A percentile compares a stretch with the other conserved stretches of the same genome.
Evolutionary conservation across 1,140 invertebrate genomes (phyloP).

Genomic region (Ceratina calcarata): DNA sequence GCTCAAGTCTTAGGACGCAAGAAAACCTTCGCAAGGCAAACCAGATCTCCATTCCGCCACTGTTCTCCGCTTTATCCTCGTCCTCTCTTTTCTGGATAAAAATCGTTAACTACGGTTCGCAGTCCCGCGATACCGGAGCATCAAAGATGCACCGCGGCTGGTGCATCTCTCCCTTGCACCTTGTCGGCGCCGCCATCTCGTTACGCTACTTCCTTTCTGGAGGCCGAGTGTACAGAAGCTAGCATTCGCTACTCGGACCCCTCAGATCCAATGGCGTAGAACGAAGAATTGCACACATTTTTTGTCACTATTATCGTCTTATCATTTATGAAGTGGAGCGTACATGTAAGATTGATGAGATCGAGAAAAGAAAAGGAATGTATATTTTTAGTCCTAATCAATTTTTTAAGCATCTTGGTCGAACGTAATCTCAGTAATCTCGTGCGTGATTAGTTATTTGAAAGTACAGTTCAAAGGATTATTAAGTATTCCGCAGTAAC

Average conservation of each 20-base stretch:
- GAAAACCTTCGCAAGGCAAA: conserved; percentile 76
- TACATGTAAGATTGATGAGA: no score
- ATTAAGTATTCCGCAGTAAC: no score
- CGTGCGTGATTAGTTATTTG: no score
- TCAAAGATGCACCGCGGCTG: conserved; percentile 59
- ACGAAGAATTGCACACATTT: background rate
- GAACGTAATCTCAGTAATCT: no score
- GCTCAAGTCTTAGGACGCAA: conserved; percentile 55
- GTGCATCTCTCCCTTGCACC: conserved; percentile 26
- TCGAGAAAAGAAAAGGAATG: background rate
- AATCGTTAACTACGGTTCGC: conserved; percentile 65
- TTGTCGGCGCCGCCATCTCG: conserved; percentile 50
- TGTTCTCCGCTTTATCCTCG: background rate
- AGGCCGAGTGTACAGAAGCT: conserved; percentile 36
- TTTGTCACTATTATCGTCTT: no score
- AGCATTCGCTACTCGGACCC: conserved; percentile 22
- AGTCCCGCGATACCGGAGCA: conserved; percentile 58
- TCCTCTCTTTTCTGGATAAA: conserved; percentile 7
- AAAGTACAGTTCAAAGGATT: no score
- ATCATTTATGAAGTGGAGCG: no score
- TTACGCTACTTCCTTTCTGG: conserved; percentile 72
- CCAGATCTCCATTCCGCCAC: conserved; percentile 50
- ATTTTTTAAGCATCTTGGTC: no score
- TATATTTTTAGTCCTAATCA: no score
- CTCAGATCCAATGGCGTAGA: conserved; percentile 26